Base-by-base conservation (phyloP, 2,888 invertebrate species). In the Amaurobius ferox region DNA sequence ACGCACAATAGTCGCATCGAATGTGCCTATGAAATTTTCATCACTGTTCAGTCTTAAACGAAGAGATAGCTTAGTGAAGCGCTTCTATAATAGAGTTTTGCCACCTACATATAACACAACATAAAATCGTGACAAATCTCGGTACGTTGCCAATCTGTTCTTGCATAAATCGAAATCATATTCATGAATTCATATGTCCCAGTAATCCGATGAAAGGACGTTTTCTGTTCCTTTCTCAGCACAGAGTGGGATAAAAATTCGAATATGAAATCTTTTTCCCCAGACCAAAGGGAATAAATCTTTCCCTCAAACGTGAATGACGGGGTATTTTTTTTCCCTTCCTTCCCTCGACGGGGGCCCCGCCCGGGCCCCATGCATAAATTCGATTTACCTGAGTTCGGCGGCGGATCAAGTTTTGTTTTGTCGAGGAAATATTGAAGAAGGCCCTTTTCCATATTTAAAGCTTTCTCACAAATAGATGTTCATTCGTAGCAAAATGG, bases 391-490 rank as follows among this genome's bases (percentile, higher is more conserved):
- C 67, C 28, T 44, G 72, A 64, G 70, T 85, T 77, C 64, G 67
- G 35, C 55, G 40, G 26, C 55, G 67, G 83, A 83, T 83, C 83
- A 72, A 77, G 76, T 85, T 66, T 66, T 32, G 74, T 81, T 74
- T 74, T 81, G 73, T 30, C 40, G 61, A 29, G 67, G 29, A 19
- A 23, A 76, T 77, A 85, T 85, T 77, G 83, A 77, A 77, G 77
- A 39, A 77, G 29, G 72, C 44, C 66, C 77, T 85, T 85, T 72
- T 85, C 71, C 72, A 85, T 85, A 85, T 85, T 85, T 85, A 85
- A 85, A 85, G 83, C 71, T 85, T 77, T 70, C 70, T 55, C 23
- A 55, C 76, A 85, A 85, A 85, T 85, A 77, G 76, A 77, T 85
- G 83, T 85, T 66, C 70, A 39, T 68, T 71, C 70, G 64, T 70